Percentiles rank a stretch among this genome's conserved stretches.
Evolutionary conservation across 2,113 vertebrate genomes (phyloP).

Genomic region (Phyllopteryx taeniolatus): DNA sequence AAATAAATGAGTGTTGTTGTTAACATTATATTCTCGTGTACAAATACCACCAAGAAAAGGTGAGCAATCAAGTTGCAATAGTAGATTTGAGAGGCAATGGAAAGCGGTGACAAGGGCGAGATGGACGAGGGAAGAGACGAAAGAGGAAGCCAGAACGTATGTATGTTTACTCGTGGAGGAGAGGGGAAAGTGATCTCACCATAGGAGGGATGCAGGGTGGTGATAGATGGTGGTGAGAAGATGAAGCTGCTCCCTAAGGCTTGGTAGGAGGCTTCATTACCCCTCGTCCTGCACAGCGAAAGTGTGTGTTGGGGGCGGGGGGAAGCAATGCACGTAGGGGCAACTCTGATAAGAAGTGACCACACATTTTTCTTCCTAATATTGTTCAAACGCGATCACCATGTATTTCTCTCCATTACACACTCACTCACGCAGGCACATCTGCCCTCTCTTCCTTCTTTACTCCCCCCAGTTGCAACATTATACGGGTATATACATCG

Average conservation of each 20-base stretch:
- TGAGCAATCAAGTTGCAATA: constrained; percentile 27
- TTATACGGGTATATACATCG: background rate
- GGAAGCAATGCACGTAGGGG: constrained; percentile 17
- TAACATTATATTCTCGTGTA: constrained; percentile 8
- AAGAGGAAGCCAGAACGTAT: constrained; percentile 18
- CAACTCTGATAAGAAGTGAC: constrained; percentile 19
- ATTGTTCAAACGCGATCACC: constrained; percentile 1
- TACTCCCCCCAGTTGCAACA: background rate
- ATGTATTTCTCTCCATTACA: background rate
- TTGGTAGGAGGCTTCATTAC: constrained; percentile 60
- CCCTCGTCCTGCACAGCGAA: constrained; percentile 22
- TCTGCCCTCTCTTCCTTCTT: background rate
- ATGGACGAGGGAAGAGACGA: constrained; percentile 13
- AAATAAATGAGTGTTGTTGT: constrained; percentile 45
- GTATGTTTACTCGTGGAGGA: constrained; percentile 28
- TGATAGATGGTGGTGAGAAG: constrained; percentile 59
- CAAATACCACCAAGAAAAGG: constrained; percentile 7
- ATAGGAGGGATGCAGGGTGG: constrained; percentile 42
- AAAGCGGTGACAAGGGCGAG: constrained; percentile 12
- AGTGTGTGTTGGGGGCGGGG: constrained; percentile 1
- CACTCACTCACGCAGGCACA: background rate
- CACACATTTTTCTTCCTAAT: constrained; percentile 13
- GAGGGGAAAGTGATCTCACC: constrained; percentile 34
- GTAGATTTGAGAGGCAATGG: constrained; percentile 41
- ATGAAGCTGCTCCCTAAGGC: constrained; percentile 54